phyloP scores from a whole-genome alignment of 2,888 invertebrate species.

The Caenorhabditis plicata region DNA sequence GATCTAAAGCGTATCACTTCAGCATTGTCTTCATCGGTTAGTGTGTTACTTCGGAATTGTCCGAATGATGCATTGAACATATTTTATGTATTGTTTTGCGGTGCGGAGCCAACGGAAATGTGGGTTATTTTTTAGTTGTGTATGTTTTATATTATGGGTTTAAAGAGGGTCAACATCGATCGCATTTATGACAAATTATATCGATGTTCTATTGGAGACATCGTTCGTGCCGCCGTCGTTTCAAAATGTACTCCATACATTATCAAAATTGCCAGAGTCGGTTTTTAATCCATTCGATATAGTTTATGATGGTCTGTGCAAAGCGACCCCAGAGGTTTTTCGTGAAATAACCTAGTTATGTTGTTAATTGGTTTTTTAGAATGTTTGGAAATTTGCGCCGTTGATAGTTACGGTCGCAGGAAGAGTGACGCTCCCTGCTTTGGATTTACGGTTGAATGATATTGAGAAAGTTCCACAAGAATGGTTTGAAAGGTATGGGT shows the following conservation, averaged over 20 bases:
- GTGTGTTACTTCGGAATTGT: neutral
- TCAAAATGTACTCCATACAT: neutral
- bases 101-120: too few relatives aligned
- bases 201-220: neutral
- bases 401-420: neutral
- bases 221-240: neutral
- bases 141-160: neutral
- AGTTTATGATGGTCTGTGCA: neutral
- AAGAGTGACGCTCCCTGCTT: too few relatives aligned
- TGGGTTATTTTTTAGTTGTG: slow-evolving; percentile 1
- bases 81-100: too few relatives aligned
- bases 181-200: slow-evolving; percentile 10
- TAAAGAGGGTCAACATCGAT: slow-evolving; percentile 1
- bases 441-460: too few relatives aligned
- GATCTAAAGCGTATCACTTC: neutral
- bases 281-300: neutral
- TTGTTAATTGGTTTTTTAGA: slow-evolving; percentile 8
- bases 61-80: too few relatives aligned
- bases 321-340: slow-evolving; percentile 1
- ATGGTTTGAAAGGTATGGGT: too few relatives aligned
- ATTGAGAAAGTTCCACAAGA: too few relatives aligned
- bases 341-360: slow-evolving; percentile 5
- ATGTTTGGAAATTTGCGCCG: neutral
- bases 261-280: neutral
- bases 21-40: neutral